Base-by-base conservation (phyloP, 2,888 invertebrate genomes). In the Abscondita cerata region DNA sequence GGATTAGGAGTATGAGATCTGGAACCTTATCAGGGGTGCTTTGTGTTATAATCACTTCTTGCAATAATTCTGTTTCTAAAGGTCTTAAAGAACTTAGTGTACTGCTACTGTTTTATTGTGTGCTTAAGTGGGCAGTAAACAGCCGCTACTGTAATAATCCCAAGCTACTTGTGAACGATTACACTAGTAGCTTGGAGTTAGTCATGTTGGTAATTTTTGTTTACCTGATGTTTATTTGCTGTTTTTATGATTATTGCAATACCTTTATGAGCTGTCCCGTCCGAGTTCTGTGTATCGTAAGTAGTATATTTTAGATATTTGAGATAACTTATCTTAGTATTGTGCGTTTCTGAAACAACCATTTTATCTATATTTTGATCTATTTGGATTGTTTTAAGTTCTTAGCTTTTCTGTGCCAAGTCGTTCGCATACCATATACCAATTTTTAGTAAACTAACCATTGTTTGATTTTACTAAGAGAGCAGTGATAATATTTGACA, bases 11-110 rank as follows among this genome's bases (percentile, higher is more conserved):
- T 20, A 25, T 47, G 1, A 3, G 31, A 48, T 48, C 48, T 48
- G n/a, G 48, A 48, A 12, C 31, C 48, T 69, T 68, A 70, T n/a
- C 16, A 6, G 1, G 41, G 57, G 40, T 70, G 69, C 33, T 67
- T 70, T 8, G 70, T 63, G 20, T 69, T 69, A 19, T 55, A 69
- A 50, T 68, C 68, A 4, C 68, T 63, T 5, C 62, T 67, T 1
- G 61, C 56, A 12, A 70, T 51, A 52, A 68, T 68, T 15, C 52
- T 50, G 15, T 36, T 40, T 6, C 67, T 68, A 9, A 69, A 46
- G 52, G 53, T 38, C 8, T 61, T 52, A 54, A 69, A 69, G 20
- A 59, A 67, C 34, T 57, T 1, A 8, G 16, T 44, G 18, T 18
- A 44, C 8, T 44, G 44, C 16, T 44, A 1, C 46, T 62, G 15